Percentiles rank a stretch among this genome's conserved stretches.
phyloP scores from a whole-genome alignment of 2,113 vertebrate species.

The Hemiprocne comata region DNA sequence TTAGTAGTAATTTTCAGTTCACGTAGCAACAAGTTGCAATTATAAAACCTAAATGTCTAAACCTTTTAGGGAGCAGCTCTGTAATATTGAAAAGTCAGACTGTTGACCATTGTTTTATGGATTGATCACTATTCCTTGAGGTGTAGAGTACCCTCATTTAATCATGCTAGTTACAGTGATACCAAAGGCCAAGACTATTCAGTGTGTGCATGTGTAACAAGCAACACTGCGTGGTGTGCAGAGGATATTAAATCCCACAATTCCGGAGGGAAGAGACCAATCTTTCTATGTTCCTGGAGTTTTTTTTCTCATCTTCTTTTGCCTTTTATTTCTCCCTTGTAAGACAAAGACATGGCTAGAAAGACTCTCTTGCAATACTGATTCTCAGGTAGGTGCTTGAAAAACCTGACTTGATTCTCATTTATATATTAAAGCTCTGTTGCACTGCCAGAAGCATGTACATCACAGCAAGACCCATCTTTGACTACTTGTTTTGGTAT shows the following conservation, averaged over 20 bases:
- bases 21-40: neutral
- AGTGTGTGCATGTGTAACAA: neutral
- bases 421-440: neutral
- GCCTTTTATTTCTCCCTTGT: neutral
- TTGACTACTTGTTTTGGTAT: neutral
- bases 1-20: slow-evolving; percentile 29
- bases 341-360: neutral
- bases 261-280: neutral
- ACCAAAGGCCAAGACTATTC: neutral
- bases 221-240: neutral
- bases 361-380: neutral
- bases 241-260: neutral
- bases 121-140: neutral
- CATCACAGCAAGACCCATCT: neutral
- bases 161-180: neutral
- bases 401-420: neutral
- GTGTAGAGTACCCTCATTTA: neutral
- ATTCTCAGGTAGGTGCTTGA: neutral
- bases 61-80: neutral
- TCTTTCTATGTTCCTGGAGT: neutral
- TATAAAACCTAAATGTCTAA: neutral
- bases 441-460: neutral
- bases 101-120: neutral
- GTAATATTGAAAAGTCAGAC: neutral
- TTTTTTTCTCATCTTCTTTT: neutral